Evolutionary conservation across 1,140 invertebrate species (phyloP), one percentile per base, ranked within the genome.

Genomic region (Galleria mellonella): DNA sequence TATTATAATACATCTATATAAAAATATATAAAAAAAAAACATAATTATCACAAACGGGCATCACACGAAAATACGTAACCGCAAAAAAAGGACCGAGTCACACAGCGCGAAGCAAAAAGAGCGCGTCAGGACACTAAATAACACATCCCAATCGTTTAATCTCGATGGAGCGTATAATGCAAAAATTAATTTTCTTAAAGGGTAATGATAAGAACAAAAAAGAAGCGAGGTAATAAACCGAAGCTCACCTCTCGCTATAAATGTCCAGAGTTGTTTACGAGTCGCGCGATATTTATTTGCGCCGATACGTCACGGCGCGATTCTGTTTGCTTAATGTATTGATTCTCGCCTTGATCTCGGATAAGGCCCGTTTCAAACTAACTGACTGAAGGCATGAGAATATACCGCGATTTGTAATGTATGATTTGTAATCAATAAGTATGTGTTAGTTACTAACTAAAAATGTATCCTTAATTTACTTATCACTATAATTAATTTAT

Each of bases 121-220:
- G 41, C 36, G 42, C 41, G 43, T 49, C 31, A 48, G 46, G 54
- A 40, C 47, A 49, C 40, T 62, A 55, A 65, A 62, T 60, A 60
- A 60, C 56, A 43, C 53, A 47, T 40, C 15, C 35, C 45, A 63
- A 57, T 52, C 56, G 50, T 62, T 59, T 56, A 58, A 56, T 58
- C 52, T 51, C 36, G 31, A 37, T 31, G 9, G 14, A 35, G 32
- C 23, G 30, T 43, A 54, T 57, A 43, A 57, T 53, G 49, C 51
- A 54, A 62, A 70, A 66, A 62, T 66, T 63, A 70, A 63, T 66
- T 57, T 70, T 55, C 48, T 44, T 41, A 42, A 41, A 23, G 30
- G 13, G 17, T 40, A 37, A 46, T 15, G 32, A 48, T 33, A 33
- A 33, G 29, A 43, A 39, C 17, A 30, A 43, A 27, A 57, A 47